phyloP scores from a whole-genome alignment of 2,113 vertebrate genomes.

The Salvelinus alpinus region DNA sequence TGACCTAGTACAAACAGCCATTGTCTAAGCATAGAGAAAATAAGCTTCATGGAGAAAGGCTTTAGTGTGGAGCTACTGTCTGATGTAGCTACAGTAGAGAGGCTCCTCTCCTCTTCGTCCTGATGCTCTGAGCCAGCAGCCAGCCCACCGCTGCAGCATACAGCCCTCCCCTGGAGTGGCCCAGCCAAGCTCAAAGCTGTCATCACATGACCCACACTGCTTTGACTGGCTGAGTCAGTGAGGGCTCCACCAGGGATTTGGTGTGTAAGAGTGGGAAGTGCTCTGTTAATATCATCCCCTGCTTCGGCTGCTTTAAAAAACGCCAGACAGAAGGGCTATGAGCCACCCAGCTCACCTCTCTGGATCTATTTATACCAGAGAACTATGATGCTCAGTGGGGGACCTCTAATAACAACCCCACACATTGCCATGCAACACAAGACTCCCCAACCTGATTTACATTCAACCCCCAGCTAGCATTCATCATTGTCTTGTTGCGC shows the following conservation, averaged over 20 bases:
- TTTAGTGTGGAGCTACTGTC: background rate
- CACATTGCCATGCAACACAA: conserved; percentile 25
- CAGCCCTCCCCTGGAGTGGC: background rate
- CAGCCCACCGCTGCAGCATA: background rate
- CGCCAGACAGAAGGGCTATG: background rate
- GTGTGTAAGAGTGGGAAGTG: conserved; percentile 13
- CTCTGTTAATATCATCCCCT: conserved; percentile 12
- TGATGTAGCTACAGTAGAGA: background rate
- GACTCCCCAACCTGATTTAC: conserved; percentile 31
- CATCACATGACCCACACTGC: conserved; percentile 9
- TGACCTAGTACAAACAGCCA: background rate
- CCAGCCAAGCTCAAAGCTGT: background rate
- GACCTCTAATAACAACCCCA: conserved; percentile 16
- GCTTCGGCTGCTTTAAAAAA: conserved; percentile 3
- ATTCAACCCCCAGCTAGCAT: conserved; percentile 41
- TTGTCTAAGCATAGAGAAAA: background rate
- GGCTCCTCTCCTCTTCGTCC: background rate
- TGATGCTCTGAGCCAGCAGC: background rate
- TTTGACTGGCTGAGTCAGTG: conserved; percentile 23
- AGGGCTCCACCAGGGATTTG: background rate
- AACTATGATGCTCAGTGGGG: conserved; percentile 5
- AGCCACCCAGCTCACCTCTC: background rate
- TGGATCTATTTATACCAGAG: conserved; percentile 1
- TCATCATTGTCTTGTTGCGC: conserved; percentile 52
- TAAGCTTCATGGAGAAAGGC: background rate